Evolutionary conservation across 2,797 vertebrate genomes (phyloP).

Genomic region (Sebastes matsubarae): DNA sequence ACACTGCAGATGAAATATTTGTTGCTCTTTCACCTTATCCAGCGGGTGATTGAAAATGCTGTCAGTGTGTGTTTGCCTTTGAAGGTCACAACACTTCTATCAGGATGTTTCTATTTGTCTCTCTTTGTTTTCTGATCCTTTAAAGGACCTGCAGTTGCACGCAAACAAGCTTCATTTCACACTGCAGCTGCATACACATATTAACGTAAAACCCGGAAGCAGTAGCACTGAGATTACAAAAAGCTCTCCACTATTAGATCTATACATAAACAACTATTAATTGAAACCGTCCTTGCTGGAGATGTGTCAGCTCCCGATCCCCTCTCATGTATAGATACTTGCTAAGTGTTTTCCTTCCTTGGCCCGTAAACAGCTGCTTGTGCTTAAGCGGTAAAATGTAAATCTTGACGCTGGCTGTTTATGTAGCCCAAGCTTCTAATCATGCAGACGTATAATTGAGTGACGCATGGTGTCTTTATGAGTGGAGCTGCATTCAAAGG

Average conservation of each 20-base stretch:
- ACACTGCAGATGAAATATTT: conserved; percentile 36
- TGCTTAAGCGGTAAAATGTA: conserved; percentile 87
- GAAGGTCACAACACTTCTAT: conserved; percentile 60
- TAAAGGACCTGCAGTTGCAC: conserved; percentile 1
- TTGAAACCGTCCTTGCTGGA: conserved; percentile 61
- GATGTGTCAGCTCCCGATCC: conserved; percentile 46
- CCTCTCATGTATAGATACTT: conserved; percentile 69
- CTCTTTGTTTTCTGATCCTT: conserved; percentile 36
- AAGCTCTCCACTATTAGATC: conserved; percentile 51
- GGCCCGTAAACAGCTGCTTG: conserved; percentile 86
- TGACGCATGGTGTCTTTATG: conserved; percentile 86
- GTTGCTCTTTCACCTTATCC: conserved; percentile 47
- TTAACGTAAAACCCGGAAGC: conserved; percentile 38
- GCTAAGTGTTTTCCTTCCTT: conserved; percentile 72
- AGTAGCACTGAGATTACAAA: conserved; percentile 38
- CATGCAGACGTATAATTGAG: conserved; percentile 87
- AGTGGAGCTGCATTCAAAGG: conserved; percentile 85
- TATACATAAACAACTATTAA: conserved; percentile 69
- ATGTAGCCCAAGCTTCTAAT: conserved; percentile 88
- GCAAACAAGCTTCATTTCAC: conserved; percentile 4
- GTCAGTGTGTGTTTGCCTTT: conserved; percentile 47
- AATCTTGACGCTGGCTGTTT: conserved; percentile 88
- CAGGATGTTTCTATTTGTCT: conserved; percentile 41
- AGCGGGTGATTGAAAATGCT: conserved; percentile 53
- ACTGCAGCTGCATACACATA: not conserved